These are phyloP conservation scores for rabbit (Oryctolagus cuniculus) DNA, from an alignment of 2,113 vertebrate genomes.

Conservation along the genomic window DNA sequence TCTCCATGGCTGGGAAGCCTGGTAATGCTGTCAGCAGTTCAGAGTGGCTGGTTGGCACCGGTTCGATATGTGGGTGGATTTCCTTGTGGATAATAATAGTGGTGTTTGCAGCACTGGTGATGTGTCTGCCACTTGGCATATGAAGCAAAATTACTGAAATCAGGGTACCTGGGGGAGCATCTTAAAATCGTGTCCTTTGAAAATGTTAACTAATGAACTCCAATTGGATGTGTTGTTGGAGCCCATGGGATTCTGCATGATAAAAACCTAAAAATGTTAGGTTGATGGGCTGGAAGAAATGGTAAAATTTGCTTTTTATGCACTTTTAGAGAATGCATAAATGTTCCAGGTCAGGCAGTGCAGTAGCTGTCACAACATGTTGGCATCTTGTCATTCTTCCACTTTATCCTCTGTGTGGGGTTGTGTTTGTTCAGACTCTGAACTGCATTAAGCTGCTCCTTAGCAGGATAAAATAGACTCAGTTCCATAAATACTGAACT, in stretches of 20 bases:
- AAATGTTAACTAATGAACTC: constrained; percentile 80
- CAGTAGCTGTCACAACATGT: constrained; percentile 70
- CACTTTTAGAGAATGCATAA: constrained; percentile 73
- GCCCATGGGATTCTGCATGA: constrained; percentile 69
- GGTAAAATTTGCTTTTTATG: constrained; percentile 74
- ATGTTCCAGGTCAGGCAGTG: constrained; percentile 65
- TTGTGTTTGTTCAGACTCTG: constrained; percentile 69
- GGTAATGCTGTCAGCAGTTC: constrained; percentile 51
- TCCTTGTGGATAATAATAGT: constrained; percentile 76
- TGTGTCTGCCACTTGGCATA: constrained; percentile 62
- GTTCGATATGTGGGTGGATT: constrained; percentile 63
- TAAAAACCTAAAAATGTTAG: constrained; percentile 71
- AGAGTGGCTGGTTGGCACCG: constrained; percentile 41
- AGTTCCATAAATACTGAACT: constrained; percentile 62
- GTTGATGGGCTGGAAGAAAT: constrained; percentile 52
- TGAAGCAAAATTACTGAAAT: constrained; percentile 73
- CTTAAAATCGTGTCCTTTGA: constrained; percentile 74
- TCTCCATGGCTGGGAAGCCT: constrained; percentile 46
- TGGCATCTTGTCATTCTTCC: constrained; percentile 73
- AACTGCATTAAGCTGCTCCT: constrained; percentile 60
- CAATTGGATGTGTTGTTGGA: constrained; percentile 63
- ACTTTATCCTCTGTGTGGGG: constrained; percentile 42
- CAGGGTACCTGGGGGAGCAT: constrained; percentile 65
- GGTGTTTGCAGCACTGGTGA: constrained; percentile 54
- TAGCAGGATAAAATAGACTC: constrained; percentile 57